Percentiles rank a stretch among this genome's conserved stretches.
These are phyloP conservation scores for Lasioglossum lativentre DNA, from an alignment of 2,888 invertebrate species.

Conservation along the genomic window DNA sequence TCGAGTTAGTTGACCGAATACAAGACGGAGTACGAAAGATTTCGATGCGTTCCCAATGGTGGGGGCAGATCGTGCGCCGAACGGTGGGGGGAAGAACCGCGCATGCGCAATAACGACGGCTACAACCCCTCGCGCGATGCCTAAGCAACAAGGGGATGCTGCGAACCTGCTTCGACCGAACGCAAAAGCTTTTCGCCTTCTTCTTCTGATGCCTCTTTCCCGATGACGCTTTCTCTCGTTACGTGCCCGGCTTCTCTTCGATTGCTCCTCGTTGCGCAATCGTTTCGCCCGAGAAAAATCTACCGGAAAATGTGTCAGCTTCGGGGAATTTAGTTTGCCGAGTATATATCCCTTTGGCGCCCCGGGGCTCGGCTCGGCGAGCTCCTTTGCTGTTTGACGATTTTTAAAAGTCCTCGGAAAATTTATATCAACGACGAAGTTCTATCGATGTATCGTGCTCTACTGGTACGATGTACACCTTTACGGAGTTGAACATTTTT, in stretches of 20 bases:
- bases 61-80: conserved; percentile 26
- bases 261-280: conserved; percentile 20
- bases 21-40: conserved; percentile 64
- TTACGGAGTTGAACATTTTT: no score
- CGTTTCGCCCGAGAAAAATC: not conserved
- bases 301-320: conserved; percentile 17
- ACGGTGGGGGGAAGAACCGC: conserved; percentile 51
- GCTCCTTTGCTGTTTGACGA: not conserved
- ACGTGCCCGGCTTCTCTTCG: conserved; percentile 13
- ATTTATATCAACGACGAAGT: not conserved
- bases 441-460: not conserved
- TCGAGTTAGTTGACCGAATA: conserved; percentile 60
- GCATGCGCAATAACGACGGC: conserved; percentile 64
- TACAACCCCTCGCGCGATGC: conserved; percentile 65
- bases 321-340: not conserved
- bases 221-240: conserved; percentile 12
- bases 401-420: not conserved
- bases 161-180: conserved; percentile 74
- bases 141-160: conserved; percentile 73
- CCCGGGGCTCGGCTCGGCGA: not conserved
- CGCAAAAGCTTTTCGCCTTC: conserved; percentile 54
- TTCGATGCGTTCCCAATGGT: conserved; percentile 49
- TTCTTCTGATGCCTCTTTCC: conserved; percentile 46
- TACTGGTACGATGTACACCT: no score
- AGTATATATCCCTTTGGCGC: not conserved